Evolutionary conservation across 2,113 vertebrate species (phyloP).

Genomic region (Saimiri boliviensis): DNA sequence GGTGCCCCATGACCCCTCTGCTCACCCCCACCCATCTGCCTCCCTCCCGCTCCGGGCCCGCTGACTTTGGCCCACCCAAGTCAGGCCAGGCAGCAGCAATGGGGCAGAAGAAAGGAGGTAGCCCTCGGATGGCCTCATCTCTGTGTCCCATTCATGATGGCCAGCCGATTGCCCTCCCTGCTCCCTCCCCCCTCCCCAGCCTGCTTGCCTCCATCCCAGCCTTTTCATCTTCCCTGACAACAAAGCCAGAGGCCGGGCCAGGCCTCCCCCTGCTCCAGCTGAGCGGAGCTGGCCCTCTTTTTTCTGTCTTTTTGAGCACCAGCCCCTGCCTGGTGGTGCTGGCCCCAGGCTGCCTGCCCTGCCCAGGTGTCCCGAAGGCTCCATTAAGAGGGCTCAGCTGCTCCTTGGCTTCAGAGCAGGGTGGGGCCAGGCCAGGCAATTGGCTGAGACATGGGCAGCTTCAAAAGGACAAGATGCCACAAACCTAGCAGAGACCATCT

Average conservation of each 20-base stretch:
- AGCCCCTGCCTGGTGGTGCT: background rate
- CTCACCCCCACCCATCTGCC: constrained; percentile 36
- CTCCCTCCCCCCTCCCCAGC: background rate
- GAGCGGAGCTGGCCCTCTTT: background rate
- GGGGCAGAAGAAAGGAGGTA: constrained; percentile 75
- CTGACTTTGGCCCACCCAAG: constrained; percentile 66
- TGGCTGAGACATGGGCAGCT: background rate
- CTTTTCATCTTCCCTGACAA: constrained; percentile 42
- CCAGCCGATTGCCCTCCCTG: constrained; percentile 60
- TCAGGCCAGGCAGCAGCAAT: constrained; percentile 52
- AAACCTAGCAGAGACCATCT: background rate
- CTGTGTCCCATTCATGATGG: constrained; percentile 66
- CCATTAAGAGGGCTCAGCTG: background rate
- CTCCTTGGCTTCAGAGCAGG: background rate
- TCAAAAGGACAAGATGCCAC: background rate
- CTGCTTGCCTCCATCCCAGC: background rate
- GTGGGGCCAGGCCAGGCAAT: background rate
- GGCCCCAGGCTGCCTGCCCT: too few relatives aligned
- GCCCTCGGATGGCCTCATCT: constrained; percentile 71
- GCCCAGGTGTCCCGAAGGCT: background rate
- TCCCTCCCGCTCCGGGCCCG: constrained; percentile 67
- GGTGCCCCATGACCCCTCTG: constrained; percentile 61
- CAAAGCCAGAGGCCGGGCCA: background rate
- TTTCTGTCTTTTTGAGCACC: background rate
- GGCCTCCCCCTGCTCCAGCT: background rate